These are phyloP conservation scores for Charanyca ferruginea DNA, from an alignment of 2,888 invertebrate genomes.

Conservation along the genomic window DNA sequence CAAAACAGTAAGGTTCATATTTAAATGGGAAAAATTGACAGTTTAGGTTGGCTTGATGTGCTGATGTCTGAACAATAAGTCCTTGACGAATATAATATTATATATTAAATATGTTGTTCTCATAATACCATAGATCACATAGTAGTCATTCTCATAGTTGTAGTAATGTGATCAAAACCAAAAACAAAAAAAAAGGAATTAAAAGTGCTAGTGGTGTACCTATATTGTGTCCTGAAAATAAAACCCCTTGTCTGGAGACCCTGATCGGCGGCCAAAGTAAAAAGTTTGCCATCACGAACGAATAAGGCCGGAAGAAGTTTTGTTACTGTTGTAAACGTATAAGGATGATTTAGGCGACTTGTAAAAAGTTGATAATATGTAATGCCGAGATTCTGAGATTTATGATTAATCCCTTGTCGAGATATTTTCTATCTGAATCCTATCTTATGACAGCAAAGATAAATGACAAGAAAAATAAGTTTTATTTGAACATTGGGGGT, in stretches of 20 bases:
- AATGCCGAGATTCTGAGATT: constrained; percentile 65
- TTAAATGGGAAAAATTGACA: too few relatives aligned
- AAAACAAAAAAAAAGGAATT: too few relatives aligned
- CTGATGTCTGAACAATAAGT: too few relatives aligned
- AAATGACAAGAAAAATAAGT: constrained; percentile 45
- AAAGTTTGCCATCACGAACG: constrained; percentile 76
- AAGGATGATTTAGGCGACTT: constrained; percentile 86
- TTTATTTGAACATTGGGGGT: background rate
- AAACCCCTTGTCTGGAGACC: constrained; percentile 19
- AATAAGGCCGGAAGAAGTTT: constrained; percentile 79
- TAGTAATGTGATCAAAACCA: too few relatives aligned
- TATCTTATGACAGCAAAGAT: constrained; percentile 55
- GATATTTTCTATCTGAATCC: constrained; percentile 52
- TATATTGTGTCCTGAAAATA: constrained; percentile 17
- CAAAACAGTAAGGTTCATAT: too few relatives aligned
- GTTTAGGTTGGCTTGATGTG: too few relatives aligned
- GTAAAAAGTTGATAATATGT: constrained; percentile 79
- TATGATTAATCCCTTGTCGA: constrained; percentile 70
- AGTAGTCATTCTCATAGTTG: too few relatives aligned
- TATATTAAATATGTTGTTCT: too few relatives aligned
- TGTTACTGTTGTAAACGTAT: constrained; percentile 84
- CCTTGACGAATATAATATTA: too few relatives aligned
- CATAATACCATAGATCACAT: too few relatives aligned
- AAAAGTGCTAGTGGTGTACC: too few relatives aligned
- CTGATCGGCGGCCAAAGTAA: constrained; percentile 67